Conservation (phyloP, 2,797 vertebrate genomes). For the Anomalospiza imberbis region DNA sequence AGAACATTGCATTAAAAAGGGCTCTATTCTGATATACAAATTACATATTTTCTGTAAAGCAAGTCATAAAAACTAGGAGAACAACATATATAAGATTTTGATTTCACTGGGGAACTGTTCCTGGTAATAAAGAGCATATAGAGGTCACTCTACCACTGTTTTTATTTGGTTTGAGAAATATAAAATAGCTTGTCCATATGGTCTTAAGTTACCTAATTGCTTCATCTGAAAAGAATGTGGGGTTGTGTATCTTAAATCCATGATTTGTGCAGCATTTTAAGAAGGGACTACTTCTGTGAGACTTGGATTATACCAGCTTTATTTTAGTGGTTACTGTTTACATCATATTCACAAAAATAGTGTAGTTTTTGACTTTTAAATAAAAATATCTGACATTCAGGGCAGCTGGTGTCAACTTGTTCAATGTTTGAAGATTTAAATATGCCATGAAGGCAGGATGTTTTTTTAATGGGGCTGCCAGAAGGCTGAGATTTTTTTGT, state of each 20-base stretch:
- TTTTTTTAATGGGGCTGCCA: constrained; percentile 49
- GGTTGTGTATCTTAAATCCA: constrained; percentile 37
- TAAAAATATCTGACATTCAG: background rate
- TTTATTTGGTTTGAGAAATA: constrained; percentile 61
- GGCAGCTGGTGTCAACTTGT: background rate
- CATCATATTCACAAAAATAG: constrained; percentile 2
- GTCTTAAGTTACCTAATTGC: constrained; percentile 58
- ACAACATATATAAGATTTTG: constrained; percentile 25
- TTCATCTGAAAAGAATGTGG: constrained; percentile 63
- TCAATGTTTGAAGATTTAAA: constrained; percentile 29
- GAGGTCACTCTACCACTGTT: constrained; percentile 35
- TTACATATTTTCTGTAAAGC: constrained; percentile 49
- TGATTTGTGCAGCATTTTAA: constrained; percentile 28
- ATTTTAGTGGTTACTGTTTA: background rate
- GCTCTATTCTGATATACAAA: constrained; percentile 20
- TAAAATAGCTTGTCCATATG: constrained; percentile 52
- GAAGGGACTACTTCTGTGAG: background rate
- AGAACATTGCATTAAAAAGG: constrained; percentile 5
- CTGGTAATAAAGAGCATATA: constrained; percentile 23
- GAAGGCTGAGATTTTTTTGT: constrained; percentile 57
- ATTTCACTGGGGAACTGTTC: constrained; percentile 43
- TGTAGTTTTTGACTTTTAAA: background rate
- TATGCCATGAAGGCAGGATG: background rate
- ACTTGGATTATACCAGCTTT: constrained; percentile 12
- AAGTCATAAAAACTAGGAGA: constrained; percentile 43